These are phyloP conservation scores for Ptychoptera contaminata DNA, from an alignment of 2,888 invertebrate species.

Conservation along the genomic window DNA sequence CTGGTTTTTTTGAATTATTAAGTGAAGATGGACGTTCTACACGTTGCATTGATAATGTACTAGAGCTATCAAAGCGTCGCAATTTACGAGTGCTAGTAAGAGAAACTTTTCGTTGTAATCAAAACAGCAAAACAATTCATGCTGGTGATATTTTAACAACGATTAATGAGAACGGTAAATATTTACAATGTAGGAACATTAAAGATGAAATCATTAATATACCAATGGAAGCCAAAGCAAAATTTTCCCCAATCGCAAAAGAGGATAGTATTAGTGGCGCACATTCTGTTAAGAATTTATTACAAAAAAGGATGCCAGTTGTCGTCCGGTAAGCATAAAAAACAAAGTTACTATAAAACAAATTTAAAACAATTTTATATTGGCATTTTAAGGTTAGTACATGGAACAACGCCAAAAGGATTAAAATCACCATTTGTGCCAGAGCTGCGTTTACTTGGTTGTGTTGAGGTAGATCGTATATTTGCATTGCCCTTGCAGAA, in stretches of 20 bases:
- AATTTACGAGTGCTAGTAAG: slow-evolving; percentile 30
- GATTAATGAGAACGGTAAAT: slow-evolving; percentile 56
- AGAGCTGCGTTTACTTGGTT: slow-evolving; percentile 65
- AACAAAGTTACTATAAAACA: too few species aligned
- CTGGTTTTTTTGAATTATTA: slow-evolving; percentile 84
- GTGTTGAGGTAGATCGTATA: slow-evolving; percentile 68
- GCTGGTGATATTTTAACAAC: slow-evolving; percentile 73
- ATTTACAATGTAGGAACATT: slow-evolving; percentile 72
- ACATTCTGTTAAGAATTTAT: slow-evolving; percentile 74
- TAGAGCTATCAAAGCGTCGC: slow-evolving; percentile 62
- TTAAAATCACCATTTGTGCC: slow-evolving; percentile 72
- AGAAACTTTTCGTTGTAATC: slow-evolving; percentile 30
- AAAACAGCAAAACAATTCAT: slow-evolving; percentile 44
- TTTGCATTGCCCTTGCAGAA: slow-evolving; percentile 72
- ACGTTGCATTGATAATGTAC: slow-evolving; percentile 74
- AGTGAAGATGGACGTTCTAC: slow-evolving; percentile 89
- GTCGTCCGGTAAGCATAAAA: slow-evolving; percentile 49
- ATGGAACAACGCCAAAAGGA: slow-evolving; percentile 75
- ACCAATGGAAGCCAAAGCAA: slow-evolving; percentile 73
- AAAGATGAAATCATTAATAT: slow-evolving; percentile 71
- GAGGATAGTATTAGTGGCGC: slow-evolving; percentile 91
- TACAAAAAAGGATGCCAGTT: slow-evolving; percentile 79
- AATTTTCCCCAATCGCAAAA: slow-evolving; percentile 82
- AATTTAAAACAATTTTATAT: neutral
- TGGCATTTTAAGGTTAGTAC: slow-evolving; percentile 43